Evolutionary conservation across 1,140 invertebrate species (phyloP), one percentile per base, ranked within the genome.

Genomic region (Drosophila nigromelanica): DNA sequence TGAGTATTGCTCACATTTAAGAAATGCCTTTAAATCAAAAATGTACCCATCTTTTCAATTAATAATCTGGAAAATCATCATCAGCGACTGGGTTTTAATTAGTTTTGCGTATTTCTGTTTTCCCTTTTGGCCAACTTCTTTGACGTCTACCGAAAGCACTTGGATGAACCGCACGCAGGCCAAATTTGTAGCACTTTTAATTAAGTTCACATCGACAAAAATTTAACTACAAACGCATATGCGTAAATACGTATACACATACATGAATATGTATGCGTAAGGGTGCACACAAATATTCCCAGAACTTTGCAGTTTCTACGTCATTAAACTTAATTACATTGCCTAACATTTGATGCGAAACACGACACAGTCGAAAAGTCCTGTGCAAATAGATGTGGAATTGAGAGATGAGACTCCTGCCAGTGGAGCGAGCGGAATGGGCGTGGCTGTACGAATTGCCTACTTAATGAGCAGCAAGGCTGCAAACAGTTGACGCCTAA

Each of bases 261-360:
- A 42, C 45, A 40, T 7, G 42, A 8, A 67, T n/a, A 21, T 43
- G 30, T 58, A 12, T 24, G 14, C 14, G 48, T 50, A 47, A 52
- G 64, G 66, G 74, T 75, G 40, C 12, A 37, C 56, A 56, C 64
- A 85, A 63, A 86, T 78, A 87, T 69, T 73, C 68, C 51, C 78
- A 61, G 75, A 86, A 86, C 82, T 86, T 86, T 87, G 78, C 82
- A 86, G 82, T 87, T 86, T 86, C 71, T 82, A 74, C 78, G 67
- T 87, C 81, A 86, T 86, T 86, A 87, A 86, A 86, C 81, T 86
- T 86, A 87, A 86, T 86, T 86, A 86, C 81, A 81, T 76, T 76
- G 82, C 78, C 81, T 68, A 75, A 73, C 70, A 81, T 81, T 76
- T 78, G 75, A 81, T 67, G 82, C 71, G 74, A 66, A 75, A 67